Evolutionary conservation across 2,113 vertebrate species (phyloP), one percentile per base, ranked within the genome.

Genomic region (Diadophis punctatus): DNA sequence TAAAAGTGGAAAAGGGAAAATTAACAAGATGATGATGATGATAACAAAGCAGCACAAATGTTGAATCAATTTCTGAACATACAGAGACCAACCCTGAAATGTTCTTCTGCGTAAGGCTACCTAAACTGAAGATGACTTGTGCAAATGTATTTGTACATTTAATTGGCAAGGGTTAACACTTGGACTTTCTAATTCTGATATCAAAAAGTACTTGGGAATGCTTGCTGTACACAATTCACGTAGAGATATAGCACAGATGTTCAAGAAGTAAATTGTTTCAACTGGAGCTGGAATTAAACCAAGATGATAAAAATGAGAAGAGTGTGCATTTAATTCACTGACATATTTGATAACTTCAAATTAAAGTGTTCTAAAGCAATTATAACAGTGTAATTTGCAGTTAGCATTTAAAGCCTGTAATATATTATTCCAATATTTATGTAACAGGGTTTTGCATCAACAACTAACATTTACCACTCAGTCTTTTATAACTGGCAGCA

Each of bases 241-340:
- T 4, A 92, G 49, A 46, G 23, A 8, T 30, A 30, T 11, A 74
- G 4, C 25, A 53, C 86, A 80, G 60, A 92, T 88, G 58, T 88
- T 91, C 43, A 87, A 91, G 85, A 87, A 51, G 10, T 14, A 63
- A 22, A 87, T 87, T 87, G n/a, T 63, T 39, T 91, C 16, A 74
- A 16, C 22, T 60, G 46, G 53, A 63, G 46, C 60, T 88, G 91
- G 86, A 74, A 51, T 51, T 8, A 46, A 55, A 63, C 25, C 86
- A 92, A 80, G 49, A 88, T 14, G 48, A 58, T 55, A 53, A 30
- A 91, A 60, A 58, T 58, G 30, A 58, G 53, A 53, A 48, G 86
- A 86, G 43, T 85, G n/a, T 74, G 48, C 87, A 88, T 80, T 74
- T 92, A 92, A 88, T 88, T 92, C 11, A 74, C 52, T 49, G 46